A percentile compares a stretch with the other conserved stretches of the same genome.
Conservation (phyloP, 2,888 invertebrate species). For the Eurytoma adleriae region DNA sequence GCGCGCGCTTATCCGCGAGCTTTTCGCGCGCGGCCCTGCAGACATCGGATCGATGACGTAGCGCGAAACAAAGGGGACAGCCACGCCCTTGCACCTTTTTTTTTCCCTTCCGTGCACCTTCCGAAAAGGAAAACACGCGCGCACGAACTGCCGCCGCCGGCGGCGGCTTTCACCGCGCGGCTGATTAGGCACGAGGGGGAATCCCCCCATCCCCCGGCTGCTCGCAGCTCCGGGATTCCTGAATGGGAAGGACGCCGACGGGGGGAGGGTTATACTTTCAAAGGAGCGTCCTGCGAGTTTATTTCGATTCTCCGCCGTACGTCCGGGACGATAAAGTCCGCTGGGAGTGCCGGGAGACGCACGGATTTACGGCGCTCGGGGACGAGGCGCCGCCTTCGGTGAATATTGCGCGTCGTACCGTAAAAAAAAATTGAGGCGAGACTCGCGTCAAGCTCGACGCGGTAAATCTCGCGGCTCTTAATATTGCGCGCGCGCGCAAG, state of each 20-base stretch:
- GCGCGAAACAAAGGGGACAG: conserved; percentile 53
- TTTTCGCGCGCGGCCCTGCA: conserved; percentile 4
- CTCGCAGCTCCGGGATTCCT: no score
- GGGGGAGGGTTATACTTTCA: no score
- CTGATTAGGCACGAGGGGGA: no score
- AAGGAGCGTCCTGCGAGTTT: background rate
- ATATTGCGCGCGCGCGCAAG: background rate
- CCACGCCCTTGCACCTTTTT: conserved; percentile 53
- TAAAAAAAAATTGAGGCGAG: no score
- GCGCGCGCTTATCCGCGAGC: conserved; percentile 16
- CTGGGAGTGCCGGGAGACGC: conserved; percentile 1
- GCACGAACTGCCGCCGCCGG: no score
- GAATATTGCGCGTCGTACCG: background rate
- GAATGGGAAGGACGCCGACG: no score
- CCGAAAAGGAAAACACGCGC: no score
- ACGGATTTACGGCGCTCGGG: conserved; percentile 50
- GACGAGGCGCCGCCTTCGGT: conserved; percentile 39
- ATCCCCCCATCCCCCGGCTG: no score
- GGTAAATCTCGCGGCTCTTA: no score
- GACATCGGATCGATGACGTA: conserved; percentile 32
- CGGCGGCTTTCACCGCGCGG: no score
- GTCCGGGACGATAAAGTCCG: conserved; percentile 16
- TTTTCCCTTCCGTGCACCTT: background rate
- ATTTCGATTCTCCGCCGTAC: conserved; percentile 4
- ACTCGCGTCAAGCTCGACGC: no score